A percentile compares a stretch with the other conserved stretches of the same genome.
Evolutionary conservation across 2,888 invertebrate species (phyloP).

Genomic region (Acrobasis repandana): DNA sequence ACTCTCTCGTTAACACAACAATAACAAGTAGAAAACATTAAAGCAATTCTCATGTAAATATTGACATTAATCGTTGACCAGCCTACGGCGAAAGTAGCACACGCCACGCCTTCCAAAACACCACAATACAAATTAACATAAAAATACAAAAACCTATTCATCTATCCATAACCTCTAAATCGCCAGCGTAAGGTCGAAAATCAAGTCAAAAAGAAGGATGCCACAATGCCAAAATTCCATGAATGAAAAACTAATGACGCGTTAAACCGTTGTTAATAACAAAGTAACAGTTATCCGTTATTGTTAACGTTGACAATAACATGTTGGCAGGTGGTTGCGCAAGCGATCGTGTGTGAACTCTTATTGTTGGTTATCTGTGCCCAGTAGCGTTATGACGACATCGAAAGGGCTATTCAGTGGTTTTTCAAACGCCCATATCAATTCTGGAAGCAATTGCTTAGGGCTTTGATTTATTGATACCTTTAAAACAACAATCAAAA

Average conservation of each 20-base stretch:
- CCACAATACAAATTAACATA: conserved; percentile 21
- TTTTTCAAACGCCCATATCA: background rate
- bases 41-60: conserved; percentile 20
- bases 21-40: conserved; percentile 15
- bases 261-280: conserved; percentile 59
- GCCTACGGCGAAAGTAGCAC: conserved; percentile 19
- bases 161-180: conserved; percentile 22
- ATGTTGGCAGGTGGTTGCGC: conserved; percentile 55
- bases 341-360: conserved; percentile 51
- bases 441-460: background rate
- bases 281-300: conserved; percentile 32
- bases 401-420: background rate
- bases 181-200: conserved; percentile 25
- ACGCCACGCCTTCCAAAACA: conserved; percentile 13
- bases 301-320: conserved; percentile 53
- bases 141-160: conserved; percentile 9
- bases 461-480: no score
- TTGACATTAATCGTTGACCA: conserved; percentile 12
- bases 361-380: conserved; percentile 29
- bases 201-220: conserved; percentile 15
- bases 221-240: conserved; percentile 30
- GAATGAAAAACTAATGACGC: conserved; percentile 72
- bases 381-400: conserved; percentile 14
- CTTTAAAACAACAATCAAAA: no score
- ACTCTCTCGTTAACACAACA: background rate